These are phyloP conservation scores for Thinocorus orbignyianus DNA, from an alignment of 2,113 vertebrate genomes.

Conservation along the genomic window DNA sequence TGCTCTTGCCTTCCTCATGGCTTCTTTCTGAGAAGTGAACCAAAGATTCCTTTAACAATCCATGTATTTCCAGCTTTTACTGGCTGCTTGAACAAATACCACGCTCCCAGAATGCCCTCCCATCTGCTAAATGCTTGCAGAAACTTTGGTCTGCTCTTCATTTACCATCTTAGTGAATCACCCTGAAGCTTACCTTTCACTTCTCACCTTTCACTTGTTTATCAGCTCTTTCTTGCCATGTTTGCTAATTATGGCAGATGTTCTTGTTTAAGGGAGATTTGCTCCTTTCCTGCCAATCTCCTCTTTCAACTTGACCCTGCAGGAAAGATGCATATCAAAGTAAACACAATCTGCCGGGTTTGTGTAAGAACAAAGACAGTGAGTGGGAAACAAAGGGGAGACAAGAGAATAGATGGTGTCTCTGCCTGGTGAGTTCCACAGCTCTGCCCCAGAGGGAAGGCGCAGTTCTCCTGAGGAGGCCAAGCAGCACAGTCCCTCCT, in stretches of 20 bases:
- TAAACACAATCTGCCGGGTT: neutral
- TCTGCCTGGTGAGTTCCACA: neutral
- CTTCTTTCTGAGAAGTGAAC: neutral
- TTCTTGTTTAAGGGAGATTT: neutral
- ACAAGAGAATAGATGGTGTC: fast-evolving
- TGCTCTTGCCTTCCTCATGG: neutral
- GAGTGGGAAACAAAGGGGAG: neutral
- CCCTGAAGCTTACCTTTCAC: slow-evolving; percentile 1
- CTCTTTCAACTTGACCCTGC: neutral
- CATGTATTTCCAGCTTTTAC: neutral
- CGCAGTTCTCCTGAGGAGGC: neutral
- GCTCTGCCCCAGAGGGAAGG: neutral
- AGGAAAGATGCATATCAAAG: neutral
- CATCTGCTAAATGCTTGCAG: slow-evolving; percentile 8
- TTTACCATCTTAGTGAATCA: slow-evolving; percentile 13
- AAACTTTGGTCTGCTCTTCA: neutral
- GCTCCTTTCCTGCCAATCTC: slow-evolving; percentile 21
- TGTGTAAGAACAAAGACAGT: neutral
- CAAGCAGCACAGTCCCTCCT: neutral
- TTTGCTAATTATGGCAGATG: slow-evolving; percentile 1
- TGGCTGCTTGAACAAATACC: neutral
- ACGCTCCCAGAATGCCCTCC: neutral
- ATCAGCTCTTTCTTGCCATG: neutral
- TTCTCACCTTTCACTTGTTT: slow-evolving; percentile 17
- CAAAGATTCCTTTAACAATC: no score